Percentiles rank a stretch among this genome's conserved stretches.
Conservation (phyloP, 1,140 invertebrate species). For the Aphelenchoides fujianensis region DNA sequence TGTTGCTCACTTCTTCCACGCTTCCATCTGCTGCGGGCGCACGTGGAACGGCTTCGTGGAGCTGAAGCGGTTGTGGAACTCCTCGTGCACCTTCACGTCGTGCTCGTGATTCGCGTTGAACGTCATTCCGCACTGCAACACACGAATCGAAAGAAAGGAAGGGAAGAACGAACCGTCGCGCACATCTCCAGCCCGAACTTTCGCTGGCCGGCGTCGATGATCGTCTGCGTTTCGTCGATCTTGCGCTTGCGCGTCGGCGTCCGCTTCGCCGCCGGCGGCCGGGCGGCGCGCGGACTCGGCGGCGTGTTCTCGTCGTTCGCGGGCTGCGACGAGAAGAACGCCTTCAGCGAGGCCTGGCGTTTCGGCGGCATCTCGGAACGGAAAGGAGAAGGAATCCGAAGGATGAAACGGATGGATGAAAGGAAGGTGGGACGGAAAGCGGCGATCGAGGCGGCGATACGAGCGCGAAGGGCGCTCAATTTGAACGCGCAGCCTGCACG, state of each 20-base stretch:
- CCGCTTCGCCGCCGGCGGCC: neutral
- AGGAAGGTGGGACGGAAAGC: too few relatives aligned
- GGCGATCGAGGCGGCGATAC: too few relatives aligned
- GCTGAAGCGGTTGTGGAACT: conserved; percentile 44
- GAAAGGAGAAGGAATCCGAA: too few relatives aligned
- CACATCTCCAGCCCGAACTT: conserved; percentile 42
- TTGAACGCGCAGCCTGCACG: too few relatives aligned
- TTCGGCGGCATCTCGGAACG: neutral
- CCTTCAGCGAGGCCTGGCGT: neutral
- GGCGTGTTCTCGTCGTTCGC: neutral
- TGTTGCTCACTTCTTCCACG: conserved; percentile 36
- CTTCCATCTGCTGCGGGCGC: conserved; percentile 22
- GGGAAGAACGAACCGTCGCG: conserved; percentile 22
- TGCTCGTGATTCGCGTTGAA: conserved; percentile 37
- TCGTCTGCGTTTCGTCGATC: conserved; percentile 25
- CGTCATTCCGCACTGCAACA: conserved; percentile 46
- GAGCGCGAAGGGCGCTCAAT: too few relatives aligned
- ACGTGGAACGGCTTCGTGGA: conserved; percentile 39
- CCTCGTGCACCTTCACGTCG: conserved; percentile 31
- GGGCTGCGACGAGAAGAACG: neutral
- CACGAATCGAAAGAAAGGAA: conserved; percentile 14
- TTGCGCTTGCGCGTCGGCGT: neutral
- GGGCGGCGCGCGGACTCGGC: neutral
- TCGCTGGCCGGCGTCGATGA: conserved; percentile 46
- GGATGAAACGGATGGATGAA: too few relatives aligned